Conservation (phyloP, 2,888 invertebrate species). For the Molanna angustata region DNA sequence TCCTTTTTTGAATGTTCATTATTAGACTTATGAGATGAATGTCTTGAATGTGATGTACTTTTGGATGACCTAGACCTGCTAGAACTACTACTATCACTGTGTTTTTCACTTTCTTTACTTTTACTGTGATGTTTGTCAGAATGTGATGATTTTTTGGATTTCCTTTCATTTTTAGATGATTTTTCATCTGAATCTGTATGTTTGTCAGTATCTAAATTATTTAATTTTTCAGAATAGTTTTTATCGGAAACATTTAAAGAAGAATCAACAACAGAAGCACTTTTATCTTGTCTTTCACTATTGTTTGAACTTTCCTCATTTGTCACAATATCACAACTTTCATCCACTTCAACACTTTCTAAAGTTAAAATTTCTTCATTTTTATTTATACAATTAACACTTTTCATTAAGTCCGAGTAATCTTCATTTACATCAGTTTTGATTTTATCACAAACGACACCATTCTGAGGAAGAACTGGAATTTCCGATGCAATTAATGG, state of each 20-base stretch:
- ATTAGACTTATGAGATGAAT: constrained; percentile 26
- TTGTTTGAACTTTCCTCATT: constrained; percentile 64
- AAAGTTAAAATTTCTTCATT: constrained; percentile 31
- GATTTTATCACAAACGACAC: constrained; percentile 4
- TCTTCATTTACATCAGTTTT: constrained; percentile 3
- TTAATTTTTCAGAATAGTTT: constrained; percentile 33
- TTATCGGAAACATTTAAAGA: constrained; percentile 34
- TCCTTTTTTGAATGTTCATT: constrained; percentile 15
- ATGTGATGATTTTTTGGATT: constrained; percentile 38
- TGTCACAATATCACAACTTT: too few relatives aligned
- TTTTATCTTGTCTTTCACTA: constrained; percentile 39
- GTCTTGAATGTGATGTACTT: constrained; percentile 23
- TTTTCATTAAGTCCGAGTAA: constrained; percentile 5
- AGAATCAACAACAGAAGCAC: constrained; percentile 26
- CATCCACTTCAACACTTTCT: constrained; percentile 39
- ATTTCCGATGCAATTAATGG: constrained; percentile 46
- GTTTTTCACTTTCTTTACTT: constrained; percentile 40
- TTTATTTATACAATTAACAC: not conserved
- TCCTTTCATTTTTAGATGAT: not conserved
- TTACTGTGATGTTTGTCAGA: constrained; percentile 41
- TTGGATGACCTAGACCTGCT: constrained; percentile 37
- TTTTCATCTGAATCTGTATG: constrained; percentile 39
- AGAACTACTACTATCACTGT: constrained; percentile 43
- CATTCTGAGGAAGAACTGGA: constrained; percentile 31
- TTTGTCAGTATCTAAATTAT: constrained; percentile 34